These are phyloP conservation scores for Ifrita kowaldi DNA, from an alignment of 2,113 vertebrate species.

Conservation along the genomic window DNA sequence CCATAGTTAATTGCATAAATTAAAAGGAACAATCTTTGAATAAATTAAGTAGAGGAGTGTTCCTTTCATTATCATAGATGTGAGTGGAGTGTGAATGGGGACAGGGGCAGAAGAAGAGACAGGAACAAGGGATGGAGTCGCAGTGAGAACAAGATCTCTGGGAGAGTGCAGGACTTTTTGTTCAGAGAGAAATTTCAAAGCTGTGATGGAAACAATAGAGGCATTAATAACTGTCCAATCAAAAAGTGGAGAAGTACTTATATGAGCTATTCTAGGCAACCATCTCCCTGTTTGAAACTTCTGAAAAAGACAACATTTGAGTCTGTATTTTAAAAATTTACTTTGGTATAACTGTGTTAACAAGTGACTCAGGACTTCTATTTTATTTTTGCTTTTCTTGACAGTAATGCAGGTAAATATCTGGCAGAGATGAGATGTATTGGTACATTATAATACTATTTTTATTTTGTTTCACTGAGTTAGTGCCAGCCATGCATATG, in stretches of 20 bases:
- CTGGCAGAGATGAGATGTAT: neutral
- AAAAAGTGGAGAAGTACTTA: neutral
- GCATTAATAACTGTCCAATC: neutral
- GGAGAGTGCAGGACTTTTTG: neutral
- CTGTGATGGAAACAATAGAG: neutral
- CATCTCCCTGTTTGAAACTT: neutral
- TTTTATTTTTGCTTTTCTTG: neutral
- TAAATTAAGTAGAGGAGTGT: neutral
- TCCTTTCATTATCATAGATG: neutral
- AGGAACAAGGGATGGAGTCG: neutral
- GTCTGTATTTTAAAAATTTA: neutral
- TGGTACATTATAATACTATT: neutral
- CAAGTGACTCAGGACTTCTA: neutral
- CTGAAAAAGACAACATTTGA: neutral
- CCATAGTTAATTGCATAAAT: neutral
- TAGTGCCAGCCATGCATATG: neutral
- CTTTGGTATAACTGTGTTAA: neutral
- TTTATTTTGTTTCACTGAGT: neutral
- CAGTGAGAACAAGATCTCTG: neutral
- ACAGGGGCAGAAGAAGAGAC: neutral
- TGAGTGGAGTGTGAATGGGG: neutral
- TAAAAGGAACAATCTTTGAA: neutral
- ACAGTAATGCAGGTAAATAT: neutral
- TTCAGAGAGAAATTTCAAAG: neutral
- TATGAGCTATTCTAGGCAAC: neutral